These are phyloP conservation scores for Panopea generosa DNA, from an alignment of 2,888 invertebrate genomes.

Conservation along the genomic window DNA sequence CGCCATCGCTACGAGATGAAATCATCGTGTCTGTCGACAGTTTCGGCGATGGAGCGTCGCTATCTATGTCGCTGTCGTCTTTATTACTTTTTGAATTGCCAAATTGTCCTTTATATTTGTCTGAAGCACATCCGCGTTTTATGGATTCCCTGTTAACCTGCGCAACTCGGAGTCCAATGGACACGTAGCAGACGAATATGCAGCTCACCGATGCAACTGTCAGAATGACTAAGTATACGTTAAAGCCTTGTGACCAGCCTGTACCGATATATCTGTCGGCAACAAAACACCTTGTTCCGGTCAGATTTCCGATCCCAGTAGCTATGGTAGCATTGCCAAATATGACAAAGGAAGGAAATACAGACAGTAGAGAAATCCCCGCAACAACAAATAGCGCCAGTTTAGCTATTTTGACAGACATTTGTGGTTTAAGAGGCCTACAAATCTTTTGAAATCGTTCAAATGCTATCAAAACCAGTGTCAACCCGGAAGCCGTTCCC, in stretches of 20 bases:
- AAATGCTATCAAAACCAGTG: slow-evolving; percentile 54
- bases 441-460: slow-evolving; percentile 58
- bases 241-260: slow-evolving; percentile 49
- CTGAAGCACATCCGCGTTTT: slow-evolving; percentile 24
- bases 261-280: slow-evolving; percentile 33
- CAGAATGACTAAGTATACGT: slow-evolving; percentile 46
- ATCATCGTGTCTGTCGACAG: not conserved
- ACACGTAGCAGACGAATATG: slow-evolving; percentile 46
- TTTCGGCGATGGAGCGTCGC: not conserved
- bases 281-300: slow-evolving; percentile 53
- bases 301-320: slow-evolving; percentile 25
- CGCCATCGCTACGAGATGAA: slow-evolving; percentile 10
- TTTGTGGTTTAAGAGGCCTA: slow-evolving; percentile 51
- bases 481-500: slow-evolving; percentile 50
- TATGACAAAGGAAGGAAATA: slow-evolving; percentile 43
- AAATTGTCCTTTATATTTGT: slow-evolving; percentile 8
- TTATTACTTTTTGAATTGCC: not conserved
- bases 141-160: slow-evolving; percentile 40
- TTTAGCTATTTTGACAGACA: slow-evolving; percentile 47
- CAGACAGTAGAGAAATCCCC: slow-evolving; percentile 35
- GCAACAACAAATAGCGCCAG: slow-evolving; percentile 36
- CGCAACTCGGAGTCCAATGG: slow-evolving; percentile 48
- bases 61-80: not conserved
- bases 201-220: slow-evolving; percentile 32
- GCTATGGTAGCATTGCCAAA: slow-evolving; percentile 43